phyloP scores from a whole-genome alignment of 2,888 invertebrate genomes.

The Bimastos eiseni region DNA sequence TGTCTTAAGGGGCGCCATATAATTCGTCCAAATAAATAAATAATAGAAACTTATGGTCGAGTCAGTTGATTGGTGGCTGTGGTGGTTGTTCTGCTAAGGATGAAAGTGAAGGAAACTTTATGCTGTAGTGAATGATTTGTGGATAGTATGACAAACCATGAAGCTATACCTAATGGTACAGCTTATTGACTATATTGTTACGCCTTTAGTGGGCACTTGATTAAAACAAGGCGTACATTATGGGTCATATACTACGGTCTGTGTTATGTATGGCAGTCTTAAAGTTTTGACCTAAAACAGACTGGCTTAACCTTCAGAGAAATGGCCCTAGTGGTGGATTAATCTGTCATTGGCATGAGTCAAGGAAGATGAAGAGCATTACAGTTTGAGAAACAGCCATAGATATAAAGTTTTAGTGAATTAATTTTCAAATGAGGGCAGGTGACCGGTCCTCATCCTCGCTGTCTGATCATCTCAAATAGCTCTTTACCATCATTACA shows the following conservation, averaged over 20 bases:
- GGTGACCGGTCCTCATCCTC: no score
- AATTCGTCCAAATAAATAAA: no score
- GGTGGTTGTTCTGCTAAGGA: neutral
- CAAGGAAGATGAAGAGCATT: no score
- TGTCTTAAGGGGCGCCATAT: no score
- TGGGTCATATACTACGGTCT: neutral
- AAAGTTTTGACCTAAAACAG: neutral
- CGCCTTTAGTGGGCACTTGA: neutral
- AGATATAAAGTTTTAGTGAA: no score
- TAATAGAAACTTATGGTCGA: neutral
- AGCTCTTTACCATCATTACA: no score
- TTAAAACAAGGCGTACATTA: neutral
- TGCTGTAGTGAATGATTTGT: neutral
- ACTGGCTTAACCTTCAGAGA: neutral
- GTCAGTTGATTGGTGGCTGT: neutral
- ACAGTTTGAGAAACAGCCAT: no score
- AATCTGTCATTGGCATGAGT: no score
- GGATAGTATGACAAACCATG: neutral
- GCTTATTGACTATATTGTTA: neutral
- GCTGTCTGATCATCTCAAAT: no score
- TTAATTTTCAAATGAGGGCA: no score
- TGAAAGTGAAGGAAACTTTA: neutral
- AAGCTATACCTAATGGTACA: neutral
- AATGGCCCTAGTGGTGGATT: no score
- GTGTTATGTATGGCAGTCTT: neutral